Percentiles rank a stretch among this genome's conserved stretches.
phyloP scores from a whole-genome alignment of 2,888 invertebrate genomes.

The Sarcophaga variegata region DNA sequence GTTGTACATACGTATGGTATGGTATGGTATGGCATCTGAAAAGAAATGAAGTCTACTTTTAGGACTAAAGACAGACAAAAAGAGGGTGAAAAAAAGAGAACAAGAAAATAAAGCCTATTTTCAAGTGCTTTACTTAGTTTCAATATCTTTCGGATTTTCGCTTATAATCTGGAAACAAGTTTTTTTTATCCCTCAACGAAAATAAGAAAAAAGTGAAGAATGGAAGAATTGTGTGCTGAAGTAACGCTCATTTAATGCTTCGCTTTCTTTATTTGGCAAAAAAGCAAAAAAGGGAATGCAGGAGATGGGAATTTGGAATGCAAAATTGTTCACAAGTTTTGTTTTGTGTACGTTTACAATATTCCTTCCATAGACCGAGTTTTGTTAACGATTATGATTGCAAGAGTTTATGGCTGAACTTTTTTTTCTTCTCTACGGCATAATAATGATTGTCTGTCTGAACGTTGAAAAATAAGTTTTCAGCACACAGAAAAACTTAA shows the following conservation, averaged over 20 bases:
- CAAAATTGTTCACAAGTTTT: neutral
- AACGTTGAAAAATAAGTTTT: conserved; percentile 48
- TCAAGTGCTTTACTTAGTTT: conserved; percentile 37
- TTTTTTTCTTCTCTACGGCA: conserved; percentile 32
- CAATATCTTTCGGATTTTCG: conserved; percentile 31
- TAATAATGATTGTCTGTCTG: conserved; percentile 40
- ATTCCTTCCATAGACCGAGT: neutral
- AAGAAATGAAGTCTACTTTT: conserved; percentile 1
- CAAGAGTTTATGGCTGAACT: conserved; percentile 42
- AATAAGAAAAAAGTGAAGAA: neutral
- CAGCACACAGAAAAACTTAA: conserved; percentile 12
- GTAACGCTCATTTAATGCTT: conserved; percentile 27
- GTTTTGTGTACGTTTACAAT: too few relatives aligned
- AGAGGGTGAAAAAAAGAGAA: neutral
- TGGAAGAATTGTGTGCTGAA: neutral
- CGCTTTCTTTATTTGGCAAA: neutral
- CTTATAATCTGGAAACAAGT: conserved; percentile 12
- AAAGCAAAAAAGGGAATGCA: neutral
- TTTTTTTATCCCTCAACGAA: neutral
- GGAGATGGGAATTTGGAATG: neutral
- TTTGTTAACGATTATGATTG: conserved; percentile 59
- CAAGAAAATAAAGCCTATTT: conserved; percentile 35
- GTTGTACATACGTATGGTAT: neutral
- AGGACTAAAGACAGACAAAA: neutral
- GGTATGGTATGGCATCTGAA: neutral